Evolutionary conservation across 2,113 vertebrate genomes (phyloP), one percentile per base, ranked within the genome.

Genomic region (Thamnaconus septentrionalis): DNA sequence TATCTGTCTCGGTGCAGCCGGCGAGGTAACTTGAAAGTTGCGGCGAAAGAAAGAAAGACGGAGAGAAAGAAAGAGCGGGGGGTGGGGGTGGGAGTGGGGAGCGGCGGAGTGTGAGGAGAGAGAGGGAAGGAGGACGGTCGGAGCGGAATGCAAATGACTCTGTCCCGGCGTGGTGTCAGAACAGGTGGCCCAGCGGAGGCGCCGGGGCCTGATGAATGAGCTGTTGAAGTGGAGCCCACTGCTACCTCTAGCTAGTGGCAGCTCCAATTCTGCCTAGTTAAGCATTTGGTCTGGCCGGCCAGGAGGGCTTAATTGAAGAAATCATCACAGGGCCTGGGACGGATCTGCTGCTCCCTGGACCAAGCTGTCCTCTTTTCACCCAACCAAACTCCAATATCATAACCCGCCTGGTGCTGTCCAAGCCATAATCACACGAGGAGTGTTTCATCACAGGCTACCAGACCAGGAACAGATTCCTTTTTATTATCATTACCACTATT

Each of bases 191-290:
- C 81, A 50, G 81, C 83, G 83, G 82, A 81, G 74, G 83, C 53
- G 42, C 81, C 46, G 83, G 76, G 76, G 75, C 18, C 87, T 90
- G 86, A 90, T 88, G 86, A 89, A 90, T 89, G 87, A 89, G 87
- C 83, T 86, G 87, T 89, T 87, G 86, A 90, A 89, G 83, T 78
- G 84, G 81, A 83, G 86, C 87, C 89, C 85, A 80, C 82, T 80
- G 83, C 85, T 80, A 83, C 83, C 75, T 82, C 83, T 78, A 82
- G 86, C 87, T 79, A 44, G 86, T 86, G 87, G 87, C 86, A 80
- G 86, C 83, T 88, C 85, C 86, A 85, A 87, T 87, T 87, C 85
- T 87, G 87, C 87, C 83, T 85, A 84, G 84, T 90, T 85, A 86
- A 87, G 87, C 87, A 83, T 88, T 85, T 79, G 85, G 81, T 71